A percentile compares a stretch with the other conserved stretches of the same genome.
These are phyloP conservation scores for Sphenopsis melanotis DNA, from an alignment of 2,797 vertebrate genomes.

Conservation along the genomic window DNA sequence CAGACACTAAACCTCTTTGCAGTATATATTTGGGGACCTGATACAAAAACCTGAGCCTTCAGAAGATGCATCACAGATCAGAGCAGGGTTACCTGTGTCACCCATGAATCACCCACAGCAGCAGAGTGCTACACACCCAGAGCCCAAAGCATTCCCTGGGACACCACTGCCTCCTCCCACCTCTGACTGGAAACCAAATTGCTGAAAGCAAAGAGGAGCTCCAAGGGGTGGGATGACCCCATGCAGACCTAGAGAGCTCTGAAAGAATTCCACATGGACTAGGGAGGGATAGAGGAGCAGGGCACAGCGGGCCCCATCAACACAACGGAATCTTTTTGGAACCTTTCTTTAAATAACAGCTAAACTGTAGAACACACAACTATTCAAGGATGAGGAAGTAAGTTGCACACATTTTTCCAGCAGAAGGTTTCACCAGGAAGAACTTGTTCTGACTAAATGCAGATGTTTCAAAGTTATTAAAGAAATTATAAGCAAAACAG, in stretches of 20 bases:
- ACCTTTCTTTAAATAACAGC: not conserved
- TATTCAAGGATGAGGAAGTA: not conserved
- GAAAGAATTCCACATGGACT: not conserved
- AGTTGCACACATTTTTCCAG: not conserved
- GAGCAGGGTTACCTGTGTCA: not conserved
- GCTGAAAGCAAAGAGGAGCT: not conserved
- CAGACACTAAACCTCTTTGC: not conserved
- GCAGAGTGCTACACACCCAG: not conserved
- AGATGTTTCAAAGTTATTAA: not conserved
- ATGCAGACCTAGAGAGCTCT: not conserved
- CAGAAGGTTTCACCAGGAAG: not conserved
- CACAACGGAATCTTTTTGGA: not conserved
- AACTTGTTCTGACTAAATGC: not conserved
- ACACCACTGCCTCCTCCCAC: not conserved
- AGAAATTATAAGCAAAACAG: not conserved
- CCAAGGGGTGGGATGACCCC: not conserved
- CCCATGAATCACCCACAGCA: not conserved
- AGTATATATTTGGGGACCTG: fast-evolving
- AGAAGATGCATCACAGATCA: not conserved
- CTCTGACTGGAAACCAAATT: fast-evolving
- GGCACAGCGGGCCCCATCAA: not conserved
- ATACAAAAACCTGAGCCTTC: not conserved
- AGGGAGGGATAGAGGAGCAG: not conserved
- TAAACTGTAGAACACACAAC: not conserved
- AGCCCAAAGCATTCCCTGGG: not conserved